Evolutionary conservation across 2,113 vertebrate species (phyloP), one percentile per base, ranked within the genome.

Genomic region (Eleginops maclovinus): DNA sequence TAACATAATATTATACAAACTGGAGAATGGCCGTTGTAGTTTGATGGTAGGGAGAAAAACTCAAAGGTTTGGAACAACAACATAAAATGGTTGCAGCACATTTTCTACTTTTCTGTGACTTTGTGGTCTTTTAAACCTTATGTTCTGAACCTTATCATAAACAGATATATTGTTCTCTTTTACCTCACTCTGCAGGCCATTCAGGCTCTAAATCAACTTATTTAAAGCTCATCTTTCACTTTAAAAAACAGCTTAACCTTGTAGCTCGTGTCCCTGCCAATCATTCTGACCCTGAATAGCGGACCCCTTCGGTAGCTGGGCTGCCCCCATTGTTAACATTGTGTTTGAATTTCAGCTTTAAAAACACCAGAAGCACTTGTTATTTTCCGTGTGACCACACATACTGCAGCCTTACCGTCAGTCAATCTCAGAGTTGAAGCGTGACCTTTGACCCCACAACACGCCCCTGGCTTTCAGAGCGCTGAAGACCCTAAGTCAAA

Each of bases 331-430:
- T 84, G 85, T 88, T 60, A 62, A 28, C 43, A 10, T 13, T 22
- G 31, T 9, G 28, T 87, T 88, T 81, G 72, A 65, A 75, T 77
- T 87, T 83, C 44, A 77, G 77, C 80, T 79, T 72, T 21, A 81
- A 65, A 56, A 78, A 72, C 78, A 79, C 61, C 65, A 79, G 69
- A 26, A 68, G 51, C 41, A 47, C 77, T 84, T 69, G 28, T 76
- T 72, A 3, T 60, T 77, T 60, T 64, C 44, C 4, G 63, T 14
- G 24, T 68, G 67, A 64, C 82, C 75, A 15, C 75, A 19, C 68
- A 40, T 56, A 17, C 31, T 31, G 26, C 70, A 22, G 43, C 26
- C 31, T 44, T 14, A 1, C 69, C 55, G 1, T 43, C 46, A 53
- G 24, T 69, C 58, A 75, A 63, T 71, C 69, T 49, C 50, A 14